Percentiles rank a stretch among this genome's conserved stretches.
These are phyloP conservation scores for Pseudanteris insignis DNA, from an alignment of 2,888 invertebrate genomes.

Conservation along the genomic window DNA sequence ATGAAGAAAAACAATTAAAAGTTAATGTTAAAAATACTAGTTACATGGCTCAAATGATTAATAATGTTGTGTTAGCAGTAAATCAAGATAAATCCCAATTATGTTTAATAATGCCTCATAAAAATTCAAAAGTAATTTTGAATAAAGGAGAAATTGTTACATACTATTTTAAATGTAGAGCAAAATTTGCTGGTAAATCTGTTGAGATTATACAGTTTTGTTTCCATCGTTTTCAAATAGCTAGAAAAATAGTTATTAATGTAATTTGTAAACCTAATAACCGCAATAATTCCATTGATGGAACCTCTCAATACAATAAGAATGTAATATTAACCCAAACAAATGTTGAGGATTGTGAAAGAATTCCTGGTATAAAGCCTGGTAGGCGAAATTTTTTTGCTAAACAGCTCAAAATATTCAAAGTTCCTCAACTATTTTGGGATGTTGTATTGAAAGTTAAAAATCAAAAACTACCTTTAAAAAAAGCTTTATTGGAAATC, in stretches of 20 bases:
- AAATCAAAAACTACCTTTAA: slow-evolving; percentile 60
- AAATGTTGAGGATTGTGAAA: slow-evolving; percentile 30
- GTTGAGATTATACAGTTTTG: slow-evolving; percentile 72
- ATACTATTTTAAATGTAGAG: slow-evolving; percentile 69
- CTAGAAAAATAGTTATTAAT: slow-evolving; percentile 70
- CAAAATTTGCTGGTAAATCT: slow-evolving; percentile 72
- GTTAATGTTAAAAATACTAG: slow-evolving; percentile 68
- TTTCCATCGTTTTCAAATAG: slow-evolving; percentile 72
- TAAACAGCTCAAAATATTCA: slow-evolving; percentile 64
- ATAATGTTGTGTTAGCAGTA: slow-evolving; percentile 59
- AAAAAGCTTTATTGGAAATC: slow-evolving; percentile 65
- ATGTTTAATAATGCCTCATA: slow-evolving; percentile 63
- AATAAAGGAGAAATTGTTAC: slow-evolving; percentile 65
- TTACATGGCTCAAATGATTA: slow-evolving; percentile 64
- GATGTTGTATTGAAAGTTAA: slow-evolving; percentile 60
- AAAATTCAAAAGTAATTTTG: slow-evolving; percentile 63
- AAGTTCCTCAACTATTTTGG: slow-evolving; percentile 66
- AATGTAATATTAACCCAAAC: not conserved
- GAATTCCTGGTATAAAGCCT: slow-evolving; percentile 69
- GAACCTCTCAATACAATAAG: not conserved
- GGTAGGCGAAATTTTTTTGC: slow-evolving; percentile 72
- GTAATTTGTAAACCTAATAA: slow-evolving; percentile 58
- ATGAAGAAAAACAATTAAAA: slow-evolving; percentile 65
- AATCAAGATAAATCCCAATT: slow-evolving; percentile 67
- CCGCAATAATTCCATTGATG: not conserved